Evolutionary conservation across 2,797 vertebrate species (phyloP).

Genomic region (Luscinia luscinia): DNA sequence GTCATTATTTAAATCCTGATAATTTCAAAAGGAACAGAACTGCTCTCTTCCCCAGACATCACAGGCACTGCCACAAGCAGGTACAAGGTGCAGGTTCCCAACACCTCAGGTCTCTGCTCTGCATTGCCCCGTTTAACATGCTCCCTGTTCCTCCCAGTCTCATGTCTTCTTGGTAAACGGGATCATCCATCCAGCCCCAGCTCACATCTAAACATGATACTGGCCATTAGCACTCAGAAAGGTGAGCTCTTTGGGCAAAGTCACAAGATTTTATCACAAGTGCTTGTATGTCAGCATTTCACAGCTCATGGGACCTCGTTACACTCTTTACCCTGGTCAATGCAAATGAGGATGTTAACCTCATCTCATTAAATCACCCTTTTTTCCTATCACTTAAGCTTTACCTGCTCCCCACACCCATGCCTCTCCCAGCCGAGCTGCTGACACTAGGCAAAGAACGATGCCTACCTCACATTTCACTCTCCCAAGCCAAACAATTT

Average conservation of each 20-base stretch:
- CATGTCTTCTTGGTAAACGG: not conserved
- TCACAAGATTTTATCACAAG: not conserved
- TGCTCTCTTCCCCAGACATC: not conserved
- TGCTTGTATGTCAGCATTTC: not conserved
- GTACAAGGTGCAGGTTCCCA: not conserved
- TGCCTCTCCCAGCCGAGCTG: not conserved
- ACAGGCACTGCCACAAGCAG: not conserved
- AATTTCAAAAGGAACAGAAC: not conserved
- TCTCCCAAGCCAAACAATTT: not conserved
- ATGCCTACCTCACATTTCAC: not conserved
- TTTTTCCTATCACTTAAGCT: not conserved
- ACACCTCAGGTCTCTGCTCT: not conserved
- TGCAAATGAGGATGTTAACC: not conserved
- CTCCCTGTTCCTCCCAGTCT: not conserved
- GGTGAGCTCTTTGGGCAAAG: not conserved
- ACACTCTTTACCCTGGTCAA: not conserved
- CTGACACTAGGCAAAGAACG: not conserved
- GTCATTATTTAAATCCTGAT: not conserved
- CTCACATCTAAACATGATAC: not conserved
- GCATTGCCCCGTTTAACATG: accelerated
- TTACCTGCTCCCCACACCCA: not conserved
- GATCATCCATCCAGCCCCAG: not conserved
- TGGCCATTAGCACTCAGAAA: not conserved
- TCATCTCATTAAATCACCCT: not conserved
- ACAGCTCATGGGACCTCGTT: not conserved